Conservation (phyloP, 2,888 invertebrate species). For the Drosophila peninsularis region DNA sequence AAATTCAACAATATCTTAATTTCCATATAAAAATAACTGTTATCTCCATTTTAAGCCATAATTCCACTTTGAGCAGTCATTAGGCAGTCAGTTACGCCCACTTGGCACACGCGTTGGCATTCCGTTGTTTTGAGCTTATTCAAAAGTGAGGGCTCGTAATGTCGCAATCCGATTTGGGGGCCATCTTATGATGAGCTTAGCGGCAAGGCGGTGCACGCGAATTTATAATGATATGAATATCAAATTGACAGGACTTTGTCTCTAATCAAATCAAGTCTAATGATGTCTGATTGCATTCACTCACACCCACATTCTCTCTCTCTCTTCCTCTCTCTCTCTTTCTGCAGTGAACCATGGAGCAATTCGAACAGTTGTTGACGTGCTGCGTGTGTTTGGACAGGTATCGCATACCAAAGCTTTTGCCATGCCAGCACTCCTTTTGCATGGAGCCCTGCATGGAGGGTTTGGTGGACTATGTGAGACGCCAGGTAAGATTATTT, state of each 20-base stretch:
- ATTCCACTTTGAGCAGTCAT: background rate
- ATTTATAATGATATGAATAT: constrained; percentile 82
- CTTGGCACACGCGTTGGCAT: background rate
- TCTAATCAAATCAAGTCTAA: constrained; percentile 76
- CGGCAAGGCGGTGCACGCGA: constrained; percentile 44
- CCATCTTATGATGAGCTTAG: constrained; percentile 73
- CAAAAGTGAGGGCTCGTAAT: constrained; percentile 63
- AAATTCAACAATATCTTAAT: background rate
- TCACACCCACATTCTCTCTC: background rate
- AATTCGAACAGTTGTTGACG: constrained; percentile 98
- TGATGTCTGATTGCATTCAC: constrained; percentile 57
- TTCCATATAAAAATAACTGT: background rate
- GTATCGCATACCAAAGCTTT: constrained; percentile 97
- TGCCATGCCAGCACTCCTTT: constrained; percentile 99
- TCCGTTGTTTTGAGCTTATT: constrained; percentile 40
- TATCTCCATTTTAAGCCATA: background rate
- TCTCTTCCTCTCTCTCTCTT: constrained; percentile 17
- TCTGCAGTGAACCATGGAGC: constrained; percentile 90
- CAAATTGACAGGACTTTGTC: constrained; percentile 76
- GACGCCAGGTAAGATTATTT: constrained; percentile 90
- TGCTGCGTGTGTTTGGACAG: constrained; percentile 99
- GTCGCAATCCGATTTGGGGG: constrained; percentile 68
- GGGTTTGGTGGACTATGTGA: constrained; percentile 96
- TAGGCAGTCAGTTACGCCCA: background rate
- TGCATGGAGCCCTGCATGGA: constrained; percentile 99